Evolutionary conservation across 2,113 vertebrate species (phyloP), one percentile per base, ranked within the genome.

Genomic region (Reinhardtius hippoglossoides): DNA sequence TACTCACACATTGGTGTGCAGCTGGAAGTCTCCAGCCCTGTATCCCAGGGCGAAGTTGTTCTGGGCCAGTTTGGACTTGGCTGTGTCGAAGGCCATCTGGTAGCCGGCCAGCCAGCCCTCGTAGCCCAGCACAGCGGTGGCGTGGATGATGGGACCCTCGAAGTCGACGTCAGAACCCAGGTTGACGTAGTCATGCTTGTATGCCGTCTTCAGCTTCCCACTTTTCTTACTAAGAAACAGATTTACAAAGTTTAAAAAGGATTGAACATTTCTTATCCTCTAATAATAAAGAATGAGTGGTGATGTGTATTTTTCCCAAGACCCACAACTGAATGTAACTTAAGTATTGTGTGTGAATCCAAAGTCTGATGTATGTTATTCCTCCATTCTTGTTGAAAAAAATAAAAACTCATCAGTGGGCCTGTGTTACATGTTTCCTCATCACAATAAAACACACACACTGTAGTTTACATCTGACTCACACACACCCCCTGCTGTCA

Each of bases 1-100:
- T 61, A 96, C 98, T 97, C 92, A 99, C 97, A 99, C 98, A 0
- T 96, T 96, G 78, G 97, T 98, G 89, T 98, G 97, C 84, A 99
- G 95, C 88, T 99, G 97, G 85, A 99, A 99, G 91, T 99, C 98
- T 23, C 92, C 95, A 20, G 97, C 95, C 84, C 92, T 94, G 85
- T 97, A 98, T 12, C 97, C 97, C 48, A 99, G 92, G 48, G 98
- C 96, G 20, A 99, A 98, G 91, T 98, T 99, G 91, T 96, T 98
- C 88, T 98, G 97, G 12, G 94, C 94, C 82, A 98, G 89, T 88
- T 96, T 99, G 80, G 95, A 97, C 83, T 99, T 99, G 84, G 97
- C 95, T 4, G 95, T 97, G 87, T 99, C 97, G 72, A 97, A 99
- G 81, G 97, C 96, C 95, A 97, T 97, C 95, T 98, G 97, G 90